Evolutionary conservation across 2,113 vertebrate species (phyloP).

Genomic region (Elgaria multicarinata): DNA sequence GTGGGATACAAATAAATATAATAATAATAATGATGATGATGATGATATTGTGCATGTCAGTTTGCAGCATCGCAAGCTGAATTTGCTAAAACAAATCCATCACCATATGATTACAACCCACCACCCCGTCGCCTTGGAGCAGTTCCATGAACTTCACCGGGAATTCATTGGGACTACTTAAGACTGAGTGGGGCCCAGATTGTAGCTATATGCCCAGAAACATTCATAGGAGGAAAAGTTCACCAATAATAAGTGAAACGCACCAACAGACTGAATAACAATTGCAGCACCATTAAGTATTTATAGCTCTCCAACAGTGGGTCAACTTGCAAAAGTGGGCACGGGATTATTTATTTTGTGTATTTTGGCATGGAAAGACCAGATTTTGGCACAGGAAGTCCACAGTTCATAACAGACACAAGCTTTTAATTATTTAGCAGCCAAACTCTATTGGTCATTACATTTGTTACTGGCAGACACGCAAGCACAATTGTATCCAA

Average conservation of each 20-base stretch:
- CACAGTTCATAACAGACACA: background rate
- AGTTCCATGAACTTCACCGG: background rate
- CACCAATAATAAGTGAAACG: background rate
- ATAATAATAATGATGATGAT: too few relatives aligned
- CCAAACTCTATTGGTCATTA: background rate
- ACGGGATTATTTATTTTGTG: background rate
- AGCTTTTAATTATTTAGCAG: slow-evolving; percentile 17
- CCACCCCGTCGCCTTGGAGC: background rate
- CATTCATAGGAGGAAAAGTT: background rate
- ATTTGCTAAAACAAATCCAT: background rate
- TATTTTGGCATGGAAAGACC: background rate
- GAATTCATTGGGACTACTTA: background rate
- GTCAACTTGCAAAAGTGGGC: background rate
- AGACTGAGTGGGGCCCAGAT: background rate
- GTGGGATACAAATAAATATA: too few relatives aligned
- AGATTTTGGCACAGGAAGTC: background rate
- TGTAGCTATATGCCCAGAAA: background rate
- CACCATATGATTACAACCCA: background rate
- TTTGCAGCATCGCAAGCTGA: background rate
- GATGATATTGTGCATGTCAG: too few relatives aligned
- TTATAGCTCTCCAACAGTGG: background rate
- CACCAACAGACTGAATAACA: background rate
- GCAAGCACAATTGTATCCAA: background rate
- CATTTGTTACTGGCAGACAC: background rate
- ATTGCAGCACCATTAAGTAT: background rate